Evolutionary conservation across 2,113 vertebrate genomes (phyloP).

Genomic region (Neomonachus schauinslandi): DNA sequence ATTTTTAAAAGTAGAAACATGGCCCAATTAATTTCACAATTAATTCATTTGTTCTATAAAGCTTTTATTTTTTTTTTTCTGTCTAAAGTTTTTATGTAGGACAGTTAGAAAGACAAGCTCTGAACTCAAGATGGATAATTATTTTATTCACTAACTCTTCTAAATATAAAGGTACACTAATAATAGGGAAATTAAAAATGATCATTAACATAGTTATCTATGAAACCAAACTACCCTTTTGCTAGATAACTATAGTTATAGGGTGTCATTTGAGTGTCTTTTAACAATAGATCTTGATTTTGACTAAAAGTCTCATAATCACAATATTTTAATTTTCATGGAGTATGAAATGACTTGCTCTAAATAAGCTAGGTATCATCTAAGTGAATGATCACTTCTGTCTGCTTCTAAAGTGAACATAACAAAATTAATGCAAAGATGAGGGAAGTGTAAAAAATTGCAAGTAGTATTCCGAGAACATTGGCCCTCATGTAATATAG

Average conservation of each 20-base stretch:
- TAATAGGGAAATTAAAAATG: conserved; percentile 72
- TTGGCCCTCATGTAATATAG: background rate
- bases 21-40: conserved; percentile 76
- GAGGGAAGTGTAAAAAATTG: background rate
- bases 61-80: conserved; percentile 67
- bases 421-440: background rate
- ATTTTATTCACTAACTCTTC: conserved; percentile 74
- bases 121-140: conserved; percentile 66
- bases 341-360: conserved; percentile 22
- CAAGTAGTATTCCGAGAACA: background rate
- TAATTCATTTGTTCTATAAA: conserved; percentile 79
- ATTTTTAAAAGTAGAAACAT: conserved; percentile 78
- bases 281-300: conserved; percentile 9
- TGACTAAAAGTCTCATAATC: conserved; percentile 5
- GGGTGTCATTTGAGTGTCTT: background rate
- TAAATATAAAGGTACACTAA: conserved; percentile 72
- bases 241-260: conserved; percentile 21
- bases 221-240: conserved; percentile 57
- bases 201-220: conserved; percentile 61
- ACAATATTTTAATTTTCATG: conserved; percentile 3
- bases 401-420: background rate
- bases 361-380: background rate
- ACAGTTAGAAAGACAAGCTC: conserved; percentile 62
- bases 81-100: conserved; percentile 74
- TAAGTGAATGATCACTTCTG: background rate